A percentile compares a stretch with the other conserved stretches of the same genome.
Evolutionary conservation across 2,797 vertebrate species (phyloP).

Genomic region (Toxotes lorentzi): DNA sequence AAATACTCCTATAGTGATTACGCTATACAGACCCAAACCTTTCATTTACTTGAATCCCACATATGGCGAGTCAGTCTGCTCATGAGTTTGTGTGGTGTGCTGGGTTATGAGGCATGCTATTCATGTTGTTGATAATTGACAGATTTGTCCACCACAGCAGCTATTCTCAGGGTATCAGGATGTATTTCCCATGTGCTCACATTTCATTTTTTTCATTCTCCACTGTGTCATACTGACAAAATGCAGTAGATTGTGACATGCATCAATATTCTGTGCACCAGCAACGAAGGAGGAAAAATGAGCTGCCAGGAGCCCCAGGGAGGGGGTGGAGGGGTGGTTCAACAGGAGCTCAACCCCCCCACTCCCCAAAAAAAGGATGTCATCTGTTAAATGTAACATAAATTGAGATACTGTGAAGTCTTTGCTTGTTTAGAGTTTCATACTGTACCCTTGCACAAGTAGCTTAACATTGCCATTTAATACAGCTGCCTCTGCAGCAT

Average conservation of each 20-base stretch:
- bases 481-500: constrained; percentile 2
- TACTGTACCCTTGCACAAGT: not conserved
- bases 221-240: constrained; percentile 58
- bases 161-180: constrained; percentile 31
- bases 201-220: constrained; percentile 21
- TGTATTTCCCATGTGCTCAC: constrained; percentile 46
- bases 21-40: constrained; percentile 21
- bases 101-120: constrained; percentile 12
- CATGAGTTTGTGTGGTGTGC: not conserved
- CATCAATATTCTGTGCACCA: constrained; percentile 59
- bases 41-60: constrained; percentile 43
- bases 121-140: constrained; percentile 48
- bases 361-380: not conserved
- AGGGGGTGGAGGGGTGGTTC: constrained; percentile 28
- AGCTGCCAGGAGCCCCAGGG: constrained; percentile 36
- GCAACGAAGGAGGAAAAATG: constrained; percentile 54
- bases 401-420: constrained; percentile 9
- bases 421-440: constrained; percentile 1
- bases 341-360: not conserved
- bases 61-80: constrained; percentile 7
- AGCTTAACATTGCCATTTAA: constrained; percentile 1
- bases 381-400: constrained; percentile 29
- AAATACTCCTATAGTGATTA: constrained; percentile 26
- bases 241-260: constrained; percentile 49
- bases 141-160: constrained; percentile 29